phyloP scores from a whole-genome alignment of 2,888 invertebrate genomes.

The Drosophila picticornis region DNA sequence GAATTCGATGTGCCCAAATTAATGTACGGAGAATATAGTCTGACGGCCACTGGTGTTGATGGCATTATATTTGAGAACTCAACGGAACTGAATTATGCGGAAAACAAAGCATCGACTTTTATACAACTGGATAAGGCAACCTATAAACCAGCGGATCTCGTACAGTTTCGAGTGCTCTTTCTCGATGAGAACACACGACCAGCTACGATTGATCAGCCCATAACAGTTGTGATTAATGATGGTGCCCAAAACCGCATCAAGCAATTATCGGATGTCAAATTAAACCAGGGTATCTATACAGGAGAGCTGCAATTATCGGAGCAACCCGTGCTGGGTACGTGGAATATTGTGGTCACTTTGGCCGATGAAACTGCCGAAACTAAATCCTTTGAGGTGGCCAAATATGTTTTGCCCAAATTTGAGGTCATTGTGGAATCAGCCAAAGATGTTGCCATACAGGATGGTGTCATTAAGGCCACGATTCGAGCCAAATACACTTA shows the following conservation, averaged over 20 bases:
- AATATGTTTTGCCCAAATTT: slow-evolving; percentile 96
- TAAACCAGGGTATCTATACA: slow-evolving; percentile 91
- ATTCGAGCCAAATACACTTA: slow-evolving; percentile 95
- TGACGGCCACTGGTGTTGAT: slow-evolving; percentile 87
- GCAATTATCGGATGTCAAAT: slow-evolving; percentile 90
- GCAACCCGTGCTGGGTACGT: slow-evolving; percentile 94
- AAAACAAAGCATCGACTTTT: slow-evolving; percentile 90
- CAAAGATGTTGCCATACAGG: slow-evolving; percentile 92
- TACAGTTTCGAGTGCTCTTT: slow-evolving; percentile 90
- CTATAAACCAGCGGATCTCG: slow-evolving; percentile 93
- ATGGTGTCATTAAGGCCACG: slow-evolving; percentile 91
- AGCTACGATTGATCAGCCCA: slow-evolving; percentile 80
- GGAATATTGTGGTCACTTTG: slow-evolving; percentile 91
- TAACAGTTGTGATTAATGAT: slow-evolving; percentile 85
- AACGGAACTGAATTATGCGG: slow-evolving; percentile 90
- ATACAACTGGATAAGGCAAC: slow-evolving; percentile 97
- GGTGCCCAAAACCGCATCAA: slow-evolving; percentile 92
- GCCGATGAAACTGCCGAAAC: slow-evolving; percentile 76
- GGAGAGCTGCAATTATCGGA: slow-evolving; percentile 92
- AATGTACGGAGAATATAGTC: slow-evolving; percentile 71
- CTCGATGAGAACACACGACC: slow-evolving; percentile 91
- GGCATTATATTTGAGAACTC: slow-evolving; percentile 91
- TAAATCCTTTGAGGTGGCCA: slow-evolving; percentile 89
- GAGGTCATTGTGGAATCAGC: slow-evolving; percentile 94
- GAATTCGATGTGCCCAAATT: slow-evolving; percentile 88